Evolutionary conservation across 2,797 vertebrate species (phyloP).

Genomic region (Alosa sapidissima): DNA sequence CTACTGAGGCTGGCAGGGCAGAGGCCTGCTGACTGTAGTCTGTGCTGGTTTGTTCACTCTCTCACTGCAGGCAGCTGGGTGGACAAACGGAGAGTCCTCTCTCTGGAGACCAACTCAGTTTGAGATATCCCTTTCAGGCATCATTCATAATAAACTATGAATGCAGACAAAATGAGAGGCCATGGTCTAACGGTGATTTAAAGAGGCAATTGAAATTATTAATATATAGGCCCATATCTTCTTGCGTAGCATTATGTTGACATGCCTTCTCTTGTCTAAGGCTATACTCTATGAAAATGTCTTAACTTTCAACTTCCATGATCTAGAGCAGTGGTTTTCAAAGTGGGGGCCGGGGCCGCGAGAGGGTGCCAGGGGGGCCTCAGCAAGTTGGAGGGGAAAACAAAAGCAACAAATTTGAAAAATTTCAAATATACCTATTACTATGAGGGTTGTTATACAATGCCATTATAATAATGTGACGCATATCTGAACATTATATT

Average conservation of each 20-base stretch:
- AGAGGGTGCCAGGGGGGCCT: too few species aligned
- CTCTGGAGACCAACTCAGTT: neutral
- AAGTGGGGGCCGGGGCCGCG: too few species aligned
- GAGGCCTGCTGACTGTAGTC: slow-evolving; percentile 44
- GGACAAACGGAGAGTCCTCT: slow-evolving; percentile 53
- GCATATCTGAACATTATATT: too few species aligned
- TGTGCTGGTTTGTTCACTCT: slow-evolving; percentile 60
- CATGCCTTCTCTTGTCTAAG: neutral
- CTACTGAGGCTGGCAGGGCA: slow-evolving; percentile 43
- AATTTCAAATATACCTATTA: too few species aligned
- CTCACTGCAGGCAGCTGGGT: slow-evolving; percentile 52
- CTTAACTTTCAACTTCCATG: neutral
- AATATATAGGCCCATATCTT: neutral
- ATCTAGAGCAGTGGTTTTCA: too few species aligned
- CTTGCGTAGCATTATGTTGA: neutral
- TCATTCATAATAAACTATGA: neutral
- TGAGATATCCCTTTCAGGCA: slow-evolving; percentile 24
- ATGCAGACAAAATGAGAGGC: neutral
- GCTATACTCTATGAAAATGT: neutral
- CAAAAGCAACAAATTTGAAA: too few species aligned
- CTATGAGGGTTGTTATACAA: too few species aligned
- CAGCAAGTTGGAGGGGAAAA: too few species aligned
- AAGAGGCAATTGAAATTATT: neutral
- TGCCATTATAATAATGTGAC: too few species aligned
- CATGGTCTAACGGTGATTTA: neutral